Conservation (phyloP, 2,888 invertebrate species). For the Pristionchus entomophagus region DNA sequence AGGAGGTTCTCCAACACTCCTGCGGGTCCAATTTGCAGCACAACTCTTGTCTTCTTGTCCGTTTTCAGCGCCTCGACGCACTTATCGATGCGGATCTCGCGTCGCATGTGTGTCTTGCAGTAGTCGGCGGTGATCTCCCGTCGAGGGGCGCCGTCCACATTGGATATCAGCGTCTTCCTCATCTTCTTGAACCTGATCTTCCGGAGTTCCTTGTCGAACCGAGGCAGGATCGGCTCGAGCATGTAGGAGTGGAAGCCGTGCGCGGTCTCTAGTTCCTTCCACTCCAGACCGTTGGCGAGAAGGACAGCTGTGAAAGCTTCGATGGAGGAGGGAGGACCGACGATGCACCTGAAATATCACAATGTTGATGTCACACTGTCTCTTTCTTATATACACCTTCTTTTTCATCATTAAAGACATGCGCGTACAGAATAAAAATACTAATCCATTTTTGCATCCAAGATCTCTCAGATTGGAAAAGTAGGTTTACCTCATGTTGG, state of each 20-base stretch:
- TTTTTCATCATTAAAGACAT: too few relatives aligned
- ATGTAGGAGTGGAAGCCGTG: conserved; percentile 70
- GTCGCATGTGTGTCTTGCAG: conserved; percentile 59
- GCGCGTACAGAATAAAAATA: too few relatives aligned
- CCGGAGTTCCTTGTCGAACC: conserved; percentile 53
- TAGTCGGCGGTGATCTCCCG: conserved; percentile 53
- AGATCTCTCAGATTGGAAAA: too few relatives aligned
- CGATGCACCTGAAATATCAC: conserved; percentile 53
- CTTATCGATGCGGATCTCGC: conserved; percentile 63
- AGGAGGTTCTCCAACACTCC: conserved; percentile 64
- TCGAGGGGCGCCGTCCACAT: conserved; percentile 59
- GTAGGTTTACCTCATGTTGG: not conserved
- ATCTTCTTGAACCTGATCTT: conserved; percentile 37
- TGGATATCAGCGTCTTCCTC: conserved; percentile 62
- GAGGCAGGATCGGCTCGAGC: conserved; percentile 57
- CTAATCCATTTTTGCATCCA: too few relatives aligned
- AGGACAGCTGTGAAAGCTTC: conserved; percentile 49
- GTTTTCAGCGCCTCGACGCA: conserved; percentile 55
- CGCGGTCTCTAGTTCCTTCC: conserved; percentile 59
- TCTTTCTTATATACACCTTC: too few relatives aligned
- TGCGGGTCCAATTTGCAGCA: conserved; percentile 71
- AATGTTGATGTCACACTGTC: too few relatives aligned
- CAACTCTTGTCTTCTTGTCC: conserved; percentile 50
- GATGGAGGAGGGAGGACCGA: conserved; percentile 55
- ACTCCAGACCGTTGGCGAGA: conserved; percentile 45